Percentiles rank a stretch among this genome's conserved stretches.
phyloP scores from a whole-genome alignment of 2,888 invertebrate species.

The Pharmacophagus antenor region DNA sequence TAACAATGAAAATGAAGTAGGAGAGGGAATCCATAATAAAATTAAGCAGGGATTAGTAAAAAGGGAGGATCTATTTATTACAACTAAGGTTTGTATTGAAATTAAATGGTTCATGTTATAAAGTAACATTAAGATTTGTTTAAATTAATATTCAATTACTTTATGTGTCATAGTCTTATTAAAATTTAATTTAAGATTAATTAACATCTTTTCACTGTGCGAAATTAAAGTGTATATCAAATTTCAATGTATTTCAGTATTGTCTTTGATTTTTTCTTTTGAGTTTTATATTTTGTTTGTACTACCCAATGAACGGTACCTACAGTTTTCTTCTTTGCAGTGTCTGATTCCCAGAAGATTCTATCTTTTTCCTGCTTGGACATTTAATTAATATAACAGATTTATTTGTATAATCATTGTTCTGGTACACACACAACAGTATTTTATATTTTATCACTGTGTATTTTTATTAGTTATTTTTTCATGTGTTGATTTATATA shows the following conservation, averaged over 20 bases:
- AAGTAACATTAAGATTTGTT: not conserved
- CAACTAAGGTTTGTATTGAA: slow-evolving; percentile 69
- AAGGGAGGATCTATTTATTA: slow-evolving; percentile 76
- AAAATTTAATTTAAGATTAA: not conserved
- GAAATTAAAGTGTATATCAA: not conserved
- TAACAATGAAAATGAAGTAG: slow-evolving; percentile 75
- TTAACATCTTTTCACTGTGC: not conserved
- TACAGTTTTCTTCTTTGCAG: no score
- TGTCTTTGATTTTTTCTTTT: not conserved
- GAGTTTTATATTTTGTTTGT: not conserved
- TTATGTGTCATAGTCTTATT: not conserved
- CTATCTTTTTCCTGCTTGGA: no score
- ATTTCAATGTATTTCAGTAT: not conserved
- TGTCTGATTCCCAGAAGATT: no score
- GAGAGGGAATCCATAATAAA: slow-evolving; percentile 68
- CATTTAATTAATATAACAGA: no score
- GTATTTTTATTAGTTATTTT: no score
- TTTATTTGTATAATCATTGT: no score
- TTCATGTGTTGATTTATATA: no score
- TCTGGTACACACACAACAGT: no score
- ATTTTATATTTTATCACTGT: no score
- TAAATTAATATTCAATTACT: not conserved
- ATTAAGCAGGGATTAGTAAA: slow-evolving; percentile 70
- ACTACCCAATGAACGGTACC: no score
- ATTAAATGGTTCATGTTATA: no score